Evolutionary conservation across 2,888 invertebrate species (phyloP), one percentile per base, ranked within the genome.

Genomic region (Pardosa pseudoannulata): DNA sequence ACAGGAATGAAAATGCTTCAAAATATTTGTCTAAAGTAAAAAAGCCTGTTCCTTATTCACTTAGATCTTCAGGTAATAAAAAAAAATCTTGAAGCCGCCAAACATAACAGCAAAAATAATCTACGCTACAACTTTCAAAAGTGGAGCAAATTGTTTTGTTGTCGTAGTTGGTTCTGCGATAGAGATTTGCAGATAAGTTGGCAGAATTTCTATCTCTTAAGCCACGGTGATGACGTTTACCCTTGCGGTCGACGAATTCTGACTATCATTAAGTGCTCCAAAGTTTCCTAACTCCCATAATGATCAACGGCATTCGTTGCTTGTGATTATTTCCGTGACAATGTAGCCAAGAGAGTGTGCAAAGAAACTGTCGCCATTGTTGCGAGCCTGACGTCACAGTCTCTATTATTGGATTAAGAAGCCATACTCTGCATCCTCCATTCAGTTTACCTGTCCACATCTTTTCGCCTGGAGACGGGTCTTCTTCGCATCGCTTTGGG

Each of bases 361-460:
- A 76, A 78, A 78, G 67, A 73, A 83, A 67, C 39, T 65, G 72
- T 72, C 78, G 65, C 83, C 73, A 72, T 83, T 83, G 83, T 83
- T 56, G 76, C 64, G 46, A 70, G 71, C 41, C 23, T 78, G 78
- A 83, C 83, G 83, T 83, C 83, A 83, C 39, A 19, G 67, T 71
- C 83, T 78, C 83, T 78, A 83, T 78, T 78, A 83, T 83, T 78
- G 83, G 83, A 78, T 83, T 83, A 83, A 83, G 78, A 78, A 78
- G 72, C 56, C 72, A 41, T 65, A 71, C 71, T 46, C 76, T 36
- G 46, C 50, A 56, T 39, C 71, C 36, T 31, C 73, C 78, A 73
- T 67, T 72, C 78, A 71, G 72, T 83, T 83, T 83, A 83, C 78
- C 83, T 83, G 73, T 64, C 56, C 64, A 70, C 81, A 75, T 82